Conservation (phyloP, 1,140 invertebrate genomes). For the Maniola jurtina region DNA sequence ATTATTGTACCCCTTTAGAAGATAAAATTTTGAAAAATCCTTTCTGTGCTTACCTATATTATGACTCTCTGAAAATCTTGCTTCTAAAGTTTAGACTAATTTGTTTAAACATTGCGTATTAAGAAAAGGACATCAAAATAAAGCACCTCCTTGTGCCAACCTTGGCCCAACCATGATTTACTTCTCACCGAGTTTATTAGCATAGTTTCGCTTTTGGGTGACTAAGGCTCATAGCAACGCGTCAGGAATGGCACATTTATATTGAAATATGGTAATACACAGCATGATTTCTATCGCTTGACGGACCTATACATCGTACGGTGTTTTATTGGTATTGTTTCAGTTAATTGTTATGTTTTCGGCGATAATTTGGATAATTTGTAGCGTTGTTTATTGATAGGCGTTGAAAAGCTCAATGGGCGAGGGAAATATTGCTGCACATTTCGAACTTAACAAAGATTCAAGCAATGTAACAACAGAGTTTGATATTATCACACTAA, state of each 20-base stretch:
- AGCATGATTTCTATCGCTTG: conserved; percentile 30
- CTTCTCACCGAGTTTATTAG: conserved; percentile 50
- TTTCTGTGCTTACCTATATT: no score
- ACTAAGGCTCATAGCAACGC: conserved; percentile 40
- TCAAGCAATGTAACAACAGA: no score
- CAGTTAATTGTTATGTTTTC: conserved; percentile 26
- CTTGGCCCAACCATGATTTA: conserved; percentile 62
- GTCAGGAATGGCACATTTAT: conserved; percentile 28
- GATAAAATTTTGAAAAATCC: no score
- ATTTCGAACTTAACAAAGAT: background rate
- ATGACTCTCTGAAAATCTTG: no score
- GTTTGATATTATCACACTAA: no score
- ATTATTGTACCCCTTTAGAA: no score
- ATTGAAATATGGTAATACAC: conserved; percentile 34
- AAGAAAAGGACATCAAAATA: background rate
- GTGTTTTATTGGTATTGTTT: conserved; percentile 27
- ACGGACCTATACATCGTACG: conserved; percentile 28
- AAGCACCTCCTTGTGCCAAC: conserved; percentile 40
- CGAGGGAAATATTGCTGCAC: background rate
- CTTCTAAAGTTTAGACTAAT: no score
- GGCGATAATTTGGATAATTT: conserved; percentile 8
- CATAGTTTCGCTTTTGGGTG: conserved; percentile 56
- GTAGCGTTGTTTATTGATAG: conserved; percentile 5
- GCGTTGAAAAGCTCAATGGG: background rate
- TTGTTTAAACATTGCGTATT: background rate